Evolutionary conservation across 2,797 vertebrate species (phyloP).

Genomic region (Macrochelys suwanniensis): DNA sequence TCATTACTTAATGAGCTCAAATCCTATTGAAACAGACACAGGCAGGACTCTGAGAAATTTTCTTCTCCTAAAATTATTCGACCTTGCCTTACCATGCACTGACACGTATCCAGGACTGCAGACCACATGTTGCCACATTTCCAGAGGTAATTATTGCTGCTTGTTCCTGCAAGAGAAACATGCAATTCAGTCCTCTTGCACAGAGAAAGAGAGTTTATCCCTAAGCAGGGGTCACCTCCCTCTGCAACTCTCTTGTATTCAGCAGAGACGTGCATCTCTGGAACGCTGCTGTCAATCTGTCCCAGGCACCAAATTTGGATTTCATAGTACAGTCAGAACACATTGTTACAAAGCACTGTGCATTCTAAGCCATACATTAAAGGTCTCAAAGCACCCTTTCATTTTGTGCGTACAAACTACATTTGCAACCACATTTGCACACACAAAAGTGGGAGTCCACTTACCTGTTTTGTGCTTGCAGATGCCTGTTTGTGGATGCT

Average conservation of each 20-base stretch:
- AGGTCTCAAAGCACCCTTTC: background rate
- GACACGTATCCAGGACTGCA: background rate
- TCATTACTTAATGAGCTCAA: background rate
- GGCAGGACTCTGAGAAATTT: background rate
- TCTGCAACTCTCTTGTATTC: background rate
- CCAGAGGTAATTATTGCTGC: background rate
- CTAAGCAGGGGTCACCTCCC: background rate
- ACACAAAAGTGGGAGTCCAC: background rate
- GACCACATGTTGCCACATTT: slow-evolving; percentile 14
- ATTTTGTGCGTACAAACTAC: background rate
- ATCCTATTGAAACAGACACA: background rate
- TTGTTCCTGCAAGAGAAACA: slow-evolving; percentile 3
- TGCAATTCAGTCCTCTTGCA: background rate
- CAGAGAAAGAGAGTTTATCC: background rate
- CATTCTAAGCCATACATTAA: background rate
- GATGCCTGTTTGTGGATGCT: background rate
- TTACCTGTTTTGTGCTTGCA: background rate
- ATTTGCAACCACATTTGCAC: background rate
- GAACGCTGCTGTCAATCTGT: background rate
- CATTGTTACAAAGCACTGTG: background rate
- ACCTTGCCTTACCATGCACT: background rate
- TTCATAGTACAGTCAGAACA: background rate
- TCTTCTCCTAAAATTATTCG: background rate
- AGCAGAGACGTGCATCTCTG: background rate
- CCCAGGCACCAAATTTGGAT: fast-evolving